Percentiles rank a stretch among this genome's conserved stretches.
Conservation (phyloP, 2,113 vertebrate species). For the Paratilapia polleni region DNA sequence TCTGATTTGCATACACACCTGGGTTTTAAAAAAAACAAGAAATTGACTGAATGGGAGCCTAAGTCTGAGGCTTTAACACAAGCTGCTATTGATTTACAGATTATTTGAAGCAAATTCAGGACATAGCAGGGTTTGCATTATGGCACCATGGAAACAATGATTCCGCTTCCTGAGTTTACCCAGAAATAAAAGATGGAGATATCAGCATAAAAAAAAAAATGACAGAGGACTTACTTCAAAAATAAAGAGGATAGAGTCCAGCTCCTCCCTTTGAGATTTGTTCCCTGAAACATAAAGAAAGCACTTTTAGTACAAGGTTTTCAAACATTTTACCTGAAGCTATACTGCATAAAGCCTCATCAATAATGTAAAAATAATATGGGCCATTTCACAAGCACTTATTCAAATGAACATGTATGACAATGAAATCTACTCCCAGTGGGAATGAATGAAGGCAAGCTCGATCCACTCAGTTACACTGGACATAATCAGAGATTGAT, state of each 20-base stretch:
- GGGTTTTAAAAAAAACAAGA: slow-evolving; percentile 16
- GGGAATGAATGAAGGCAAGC: slow-evolving; percentile 4
- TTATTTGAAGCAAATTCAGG: slow-evolving; percentile 35
- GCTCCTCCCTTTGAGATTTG: slow-evolving; percentile 99
- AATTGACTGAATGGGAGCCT: background rate
- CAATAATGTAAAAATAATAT: slow-evolving; percentile 45
- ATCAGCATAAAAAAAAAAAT: slow-evolving; percentile 12
- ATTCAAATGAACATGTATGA: slow-evolving; percentile 21
- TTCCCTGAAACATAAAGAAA: slow-evolving; percentile 86
- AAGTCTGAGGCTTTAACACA: background rate
- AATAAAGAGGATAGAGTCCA: slow-evolving; percentile 99
- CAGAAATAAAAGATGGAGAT: slow-evolving; percentile 46
- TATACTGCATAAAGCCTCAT: slow-evolving; percentile 23
- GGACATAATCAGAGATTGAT: background rate
- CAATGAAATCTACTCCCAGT: slow-evolving; percentile 12
- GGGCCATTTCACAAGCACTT: slow-evolving; percentile 5
- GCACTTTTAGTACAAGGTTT: slow-evolving; percentile 19
- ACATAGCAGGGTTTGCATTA: slow-evolving; percentile 3
- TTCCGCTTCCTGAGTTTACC: slow-evolving; percentile 21
- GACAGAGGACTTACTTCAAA: slow-evolving; percentile 92
- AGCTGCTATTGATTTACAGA: slow-evolving; percentile 6
- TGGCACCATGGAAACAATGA: slow-evolving; percentile 47
- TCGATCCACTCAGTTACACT: background rate
- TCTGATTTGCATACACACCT: slow-evolving; percentile 39
- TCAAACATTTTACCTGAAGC: slow-evolving; percentile 35